These are phyloP conservation scores for Salvelinus sp. DNA, from an alignment of 2,113 vertebrate species.

Conservation along the genomic window DNA sequence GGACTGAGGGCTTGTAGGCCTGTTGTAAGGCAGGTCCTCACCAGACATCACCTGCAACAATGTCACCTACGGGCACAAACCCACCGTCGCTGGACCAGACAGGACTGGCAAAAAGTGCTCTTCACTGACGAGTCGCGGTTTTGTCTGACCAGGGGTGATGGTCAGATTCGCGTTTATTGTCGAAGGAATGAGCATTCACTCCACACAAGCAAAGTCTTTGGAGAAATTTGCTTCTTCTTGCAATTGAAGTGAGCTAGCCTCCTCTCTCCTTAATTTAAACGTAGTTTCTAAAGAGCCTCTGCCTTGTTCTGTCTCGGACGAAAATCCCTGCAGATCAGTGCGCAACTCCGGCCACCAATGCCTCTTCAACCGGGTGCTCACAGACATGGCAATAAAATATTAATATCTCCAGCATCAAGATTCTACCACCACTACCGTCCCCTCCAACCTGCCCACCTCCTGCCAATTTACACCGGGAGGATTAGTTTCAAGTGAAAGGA, in stretches of 20 bases:
- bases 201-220: neutral
- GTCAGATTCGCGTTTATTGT: no score
- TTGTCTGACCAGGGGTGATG: no score
- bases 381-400: constrained; percentile 54
- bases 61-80: no score
- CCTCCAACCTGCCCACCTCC: constrained; percentile 4
- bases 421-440: constrained; percentile 11
- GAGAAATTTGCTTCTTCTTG: neutral
- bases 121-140: no score
- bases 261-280: constrained; percentile 14
- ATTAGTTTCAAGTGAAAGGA: constrained; percentile 41
- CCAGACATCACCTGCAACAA: no score
- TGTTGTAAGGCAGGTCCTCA: no score
- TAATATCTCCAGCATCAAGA: constrained; percentile 36
- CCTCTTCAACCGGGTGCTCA: constrained; percentile 42
- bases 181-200: neutral
- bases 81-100: no score
- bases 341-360: constrained; percentile 17
- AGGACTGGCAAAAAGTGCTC: no score
- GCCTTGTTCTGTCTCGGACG: constrained; percentile 28
- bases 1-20: no score
- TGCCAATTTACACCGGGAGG: constrained; percentile 16
- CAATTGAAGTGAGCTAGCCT: neutral
- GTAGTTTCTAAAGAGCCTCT: constrained; percentile 17
- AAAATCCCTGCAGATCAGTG: constrained; percentile 35